Conservation (phyloP, 2,888 invertebrate genomes). For the Aphelenchoides bicaudatus region DNA sequence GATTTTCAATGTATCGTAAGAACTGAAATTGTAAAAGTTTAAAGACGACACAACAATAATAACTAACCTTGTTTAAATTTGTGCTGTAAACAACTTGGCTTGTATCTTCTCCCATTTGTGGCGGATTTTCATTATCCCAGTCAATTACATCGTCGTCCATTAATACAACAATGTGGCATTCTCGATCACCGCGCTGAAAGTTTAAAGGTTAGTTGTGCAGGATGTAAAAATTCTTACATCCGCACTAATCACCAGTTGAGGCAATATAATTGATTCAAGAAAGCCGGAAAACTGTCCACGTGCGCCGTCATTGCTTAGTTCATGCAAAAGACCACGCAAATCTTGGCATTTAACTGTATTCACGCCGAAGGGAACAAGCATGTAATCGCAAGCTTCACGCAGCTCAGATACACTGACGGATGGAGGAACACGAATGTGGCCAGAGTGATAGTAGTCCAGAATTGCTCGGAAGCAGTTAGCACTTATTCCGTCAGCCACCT, state of each 20-base stretch:
- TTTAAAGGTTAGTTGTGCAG: background rate
- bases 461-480: slow-evolving; percentile 90
- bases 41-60: slow-evolving; percentile 78
- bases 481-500: slow-evolving; percentile 72
- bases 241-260: slow-evolving; percentile 80
- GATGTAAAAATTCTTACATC: slow-evolving; percentile 59
- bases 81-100: slow-evolving; percentile 74
- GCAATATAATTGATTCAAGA: slow-evolving; percentile 87
- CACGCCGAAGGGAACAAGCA: slow-evolving; percentile 94
- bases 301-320: slow-evolving; percentile 98
- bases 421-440: slow-evolving; percentile 73
- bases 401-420: slow-evolving; percentile 92
- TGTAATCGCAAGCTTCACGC: slow-evolving; percentile 95
- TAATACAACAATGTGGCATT: slow-evolving; percentile 92
- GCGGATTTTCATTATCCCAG: slow-evolving; percentile 98
- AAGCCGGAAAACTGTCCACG: slow-evolving; percentile 92
- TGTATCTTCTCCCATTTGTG: slow-evolving; percentile 94
- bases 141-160: slow-evolving; percentile 91
- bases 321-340: slow-evolving; percentile 81
- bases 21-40: slow-evolving; percentile 90
- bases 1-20: slow-evolving; percentile 98
- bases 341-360: slow-evolving; percentile 73
- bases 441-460: slow-evolving; percentile 63
- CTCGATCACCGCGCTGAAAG: slow-evolving; percentile 81
- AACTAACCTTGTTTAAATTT: slow-evolving; percentile 61